Percentiles rank a stretch among this genome's conserved stretches.
Conservation (phyloP, 2,113 vertebrate species). For the Perognathus longimembris region DNA sequence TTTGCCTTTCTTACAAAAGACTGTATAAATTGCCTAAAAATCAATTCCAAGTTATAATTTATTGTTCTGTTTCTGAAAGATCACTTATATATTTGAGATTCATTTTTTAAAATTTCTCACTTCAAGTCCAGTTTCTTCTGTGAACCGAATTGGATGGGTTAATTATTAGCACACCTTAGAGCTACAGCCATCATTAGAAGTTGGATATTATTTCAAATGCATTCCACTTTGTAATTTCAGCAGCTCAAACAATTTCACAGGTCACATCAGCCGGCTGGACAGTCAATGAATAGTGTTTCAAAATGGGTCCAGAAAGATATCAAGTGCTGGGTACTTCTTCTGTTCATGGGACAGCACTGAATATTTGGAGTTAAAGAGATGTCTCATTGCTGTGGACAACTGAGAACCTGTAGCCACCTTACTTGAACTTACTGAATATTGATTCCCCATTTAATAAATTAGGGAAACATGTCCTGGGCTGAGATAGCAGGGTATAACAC, state of each 20-base stretch:
- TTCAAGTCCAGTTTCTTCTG: background rate
- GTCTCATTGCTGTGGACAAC: background rate
- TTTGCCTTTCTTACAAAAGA: background rate
- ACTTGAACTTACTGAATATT: background rate
- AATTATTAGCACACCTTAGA: conserved; percentile 7
- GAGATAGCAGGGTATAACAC: background rate
- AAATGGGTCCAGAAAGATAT: fast-evolving
- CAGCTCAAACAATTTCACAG: background rate
- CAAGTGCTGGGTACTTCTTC: fast-evolving
- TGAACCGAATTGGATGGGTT: conserved; percentile 44
- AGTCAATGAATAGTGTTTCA: background rate
- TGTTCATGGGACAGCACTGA: background rate
- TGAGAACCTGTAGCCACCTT: background rate
- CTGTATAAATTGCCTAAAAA: conserved; percentile 21
- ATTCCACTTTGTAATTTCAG: background rate
- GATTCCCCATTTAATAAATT: background rate
- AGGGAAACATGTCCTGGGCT: background rate
- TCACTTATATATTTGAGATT: conserved; percentile 27
- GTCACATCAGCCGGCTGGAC: background rate
- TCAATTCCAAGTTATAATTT: background rate
- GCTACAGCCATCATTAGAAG: background rate
- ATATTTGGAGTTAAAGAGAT: background rate
- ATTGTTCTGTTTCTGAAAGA: conserved; percentile 20
- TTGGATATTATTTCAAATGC: conserved; percentile 6
- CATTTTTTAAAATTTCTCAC: background rate